Conservation (phyloP, 2,797 vertebrate species). For the Tinamus major region DNA sequence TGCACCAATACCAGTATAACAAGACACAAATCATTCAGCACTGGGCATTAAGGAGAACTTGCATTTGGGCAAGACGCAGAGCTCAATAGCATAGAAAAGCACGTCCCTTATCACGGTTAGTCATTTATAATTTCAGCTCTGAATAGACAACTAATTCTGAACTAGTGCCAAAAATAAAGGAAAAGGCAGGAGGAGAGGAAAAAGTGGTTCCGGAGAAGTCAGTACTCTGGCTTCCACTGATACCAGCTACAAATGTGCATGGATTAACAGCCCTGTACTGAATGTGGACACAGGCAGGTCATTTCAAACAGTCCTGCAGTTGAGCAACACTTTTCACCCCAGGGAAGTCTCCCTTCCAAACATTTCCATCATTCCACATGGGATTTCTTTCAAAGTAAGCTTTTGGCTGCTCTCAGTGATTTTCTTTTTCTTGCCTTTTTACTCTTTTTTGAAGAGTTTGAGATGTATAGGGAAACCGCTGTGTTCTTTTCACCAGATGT, state of each 20-base stretch:
- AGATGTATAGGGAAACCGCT: constrained; percentile 23
- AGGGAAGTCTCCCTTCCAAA: constrained; percentile 67
- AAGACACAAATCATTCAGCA: background rate
- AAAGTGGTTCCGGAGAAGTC: constrained; percentile 37
- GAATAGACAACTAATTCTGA: constrained; percentile 41
- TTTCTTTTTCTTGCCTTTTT: constrained; percentile 52
- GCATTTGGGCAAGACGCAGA: background rate
- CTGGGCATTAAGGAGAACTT: background rate
- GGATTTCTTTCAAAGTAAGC: constrained; percentile 45
- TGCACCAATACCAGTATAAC: no score
- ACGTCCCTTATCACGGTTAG: background rate
- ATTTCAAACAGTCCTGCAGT: constrained; percentile 50
- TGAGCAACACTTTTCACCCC: constrained; percentile 62
- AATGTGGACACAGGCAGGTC: constrained; percentile 33
- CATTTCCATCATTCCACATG: constrained; percentile 45
- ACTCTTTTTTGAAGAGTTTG: constrained; percentile 23
- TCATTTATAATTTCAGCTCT: background rate
- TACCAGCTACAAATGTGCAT: background rate
- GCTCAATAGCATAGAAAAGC: background rate
- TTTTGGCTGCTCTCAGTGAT: constrained; percentile 31
- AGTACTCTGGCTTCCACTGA: constrained; percentile 18
- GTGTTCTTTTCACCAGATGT: constrained; percentile 44
- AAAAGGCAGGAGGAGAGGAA: background rate
- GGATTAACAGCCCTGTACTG: background rate
- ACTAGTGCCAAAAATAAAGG: constrained; percentile 52